Base-by-base conservation (phyloP, 2,888 invertebrate genomes). In the Digitonthophagus gazella region DNA sequence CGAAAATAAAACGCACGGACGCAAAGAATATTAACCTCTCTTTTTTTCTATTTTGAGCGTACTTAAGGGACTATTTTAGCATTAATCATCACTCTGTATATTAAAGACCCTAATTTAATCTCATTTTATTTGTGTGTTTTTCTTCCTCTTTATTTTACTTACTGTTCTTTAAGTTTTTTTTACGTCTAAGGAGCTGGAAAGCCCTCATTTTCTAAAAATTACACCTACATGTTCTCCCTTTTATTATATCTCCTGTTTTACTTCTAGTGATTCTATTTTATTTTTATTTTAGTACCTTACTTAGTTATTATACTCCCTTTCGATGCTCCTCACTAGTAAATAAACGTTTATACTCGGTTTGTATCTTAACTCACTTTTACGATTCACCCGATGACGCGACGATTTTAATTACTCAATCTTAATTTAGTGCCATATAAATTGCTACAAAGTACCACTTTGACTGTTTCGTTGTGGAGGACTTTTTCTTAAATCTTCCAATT, bases 401-500 rank as follows among this genome's bases (percentile, higher is more conserved):
- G 28, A 44, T 44, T 44, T 44, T 44, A 2, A 44, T 15, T n/a
- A 44, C 11, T 11, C 28, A 11, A 44, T 44, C 11, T 6, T 44
- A 44, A 44, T 44, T n/a, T 44, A 44, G 11, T 11, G 28, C 28
- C 28, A 15, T 14, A 55, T 67, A 67, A 64, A 61, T 71, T 71
- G 69, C 79, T 81, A 81, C 80, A 81, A 80, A 5, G 79, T 77
- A 67, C 81, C 81, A 72, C 77, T 79, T 74, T 77, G 75, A 71
- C 76, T 78, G 68, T 75, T 69, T 67, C 69, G 76, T 72, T 78
- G 78, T 73, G 74, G 77, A 69, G 75, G 77, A 71, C 76, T 78
- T 71, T 75, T 78, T 76, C 81, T 76, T 66, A 85, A 85, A 80
- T 91, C 91, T 15, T 91, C 91, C 58, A 91, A 86, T 85, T 91